Evolutionary conservation across 1,140 invertebrate genomes (phyloP), one percentile per base, ranked within the genome.

Genomic region (Dryas iulia): DNA sequence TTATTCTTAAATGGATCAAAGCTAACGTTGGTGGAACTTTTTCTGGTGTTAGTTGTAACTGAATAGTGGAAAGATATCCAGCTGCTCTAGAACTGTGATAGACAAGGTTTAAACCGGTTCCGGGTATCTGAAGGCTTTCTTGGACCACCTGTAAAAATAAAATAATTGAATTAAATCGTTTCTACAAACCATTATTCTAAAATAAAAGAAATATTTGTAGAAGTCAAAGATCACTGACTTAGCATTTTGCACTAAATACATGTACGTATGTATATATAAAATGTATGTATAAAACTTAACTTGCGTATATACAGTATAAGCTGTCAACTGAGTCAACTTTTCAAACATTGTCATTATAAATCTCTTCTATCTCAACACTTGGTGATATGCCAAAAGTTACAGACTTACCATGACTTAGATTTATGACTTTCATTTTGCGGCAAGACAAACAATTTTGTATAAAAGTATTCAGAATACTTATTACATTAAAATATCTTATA

Each of bases 51-150:
- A 99, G 91, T 85, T 98, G 98, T 1, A 99, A 93, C 79, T 99
- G 97, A 67, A 99, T 98, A 0, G 98, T 98, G 2, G 98, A 99
- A 8, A 98, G 93, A 83, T 99, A 99, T 7, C 98, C 98, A 12
- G 97, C 94, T 2, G 96, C 96, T 68, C 97, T 93, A 0, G 97
- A 98, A 82, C 97, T 98, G 88, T 98, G 98, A 84, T 99, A 99
- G 0, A 99, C 97, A 2, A 99, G 93, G 87, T 99, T 97, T 0
- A 99, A 91, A 12, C 97, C 96, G 0, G 98, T 98, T 21, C 97
- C 98, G 0, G 98, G 98, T 33, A 99, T 97, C 76, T 96, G 95
- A 0, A 99, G 92, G 76, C 97, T 98, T 91, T 99, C 98, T 92
- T 99, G 98, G 1, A 99, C 95, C 0, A 99, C 97, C 94, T 96